These are phyloP conservation scores for Ceratoteleas bidentatus DNA, from an alignment of 1,140 invertebrate genomes.

Conservation along the genomic window DNA sequence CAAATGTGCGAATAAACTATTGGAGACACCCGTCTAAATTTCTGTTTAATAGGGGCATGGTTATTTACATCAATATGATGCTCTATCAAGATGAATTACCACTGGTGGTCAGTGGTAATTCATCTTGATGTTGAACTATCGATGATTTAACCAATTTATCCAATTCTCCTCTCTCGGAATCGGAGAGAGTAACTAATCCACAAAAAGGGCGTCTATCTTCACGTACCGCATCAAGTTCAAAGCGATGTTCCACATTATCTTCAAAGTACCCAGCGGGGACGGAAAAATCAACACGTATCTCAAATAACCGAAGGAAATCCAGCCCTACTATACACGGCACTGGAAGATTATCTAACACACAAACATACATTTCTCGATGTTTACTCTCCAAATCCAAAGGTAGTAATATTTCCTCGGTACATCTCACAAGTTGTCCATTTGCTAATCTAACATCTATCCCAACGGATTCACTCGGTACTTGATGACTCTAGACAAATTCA, in stretches of 20 bases:
- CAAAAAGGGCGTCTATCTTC: background rate
- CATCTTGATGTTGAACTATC: no score
- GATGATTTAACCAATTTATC: no score
- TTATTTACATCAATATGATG: background rate
- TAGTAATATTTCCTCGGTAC: background rate
- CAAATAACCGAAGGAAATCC: background rate
- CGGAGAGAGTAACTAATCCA: background rate
- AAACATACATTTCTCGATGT: background rate
- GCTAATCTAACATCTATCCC: background rate
- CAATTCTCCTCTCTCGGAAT: no score
- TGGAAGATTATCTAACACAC: background rate
- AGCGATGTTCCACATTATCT: background rate
- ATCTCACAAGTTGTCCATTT: background rate
- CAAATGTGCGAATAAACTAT: background rate
- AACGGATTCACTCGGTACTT: no score
- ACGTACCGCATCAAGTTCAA: background rate
- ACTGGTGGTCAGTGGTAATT: background rate
- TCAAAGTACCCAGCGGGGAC: constrained; percentile 2
- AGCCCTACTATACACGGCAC: constrained; percentile 8
- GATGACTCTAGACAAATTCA: no score
- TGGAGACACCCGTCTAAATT: background rate
- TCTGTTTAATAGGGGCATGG: constrained; percentile 3
- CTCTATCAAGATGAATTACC: no score
- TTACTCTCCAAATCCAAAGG: background rate
- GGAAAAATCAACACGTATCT: constrained; percentile 4